These are phyloP conservation scores for Momotus momota DNA, from an alignment of 2,797 vertebrate genomes.

Conservation along the genomic window DNA sequence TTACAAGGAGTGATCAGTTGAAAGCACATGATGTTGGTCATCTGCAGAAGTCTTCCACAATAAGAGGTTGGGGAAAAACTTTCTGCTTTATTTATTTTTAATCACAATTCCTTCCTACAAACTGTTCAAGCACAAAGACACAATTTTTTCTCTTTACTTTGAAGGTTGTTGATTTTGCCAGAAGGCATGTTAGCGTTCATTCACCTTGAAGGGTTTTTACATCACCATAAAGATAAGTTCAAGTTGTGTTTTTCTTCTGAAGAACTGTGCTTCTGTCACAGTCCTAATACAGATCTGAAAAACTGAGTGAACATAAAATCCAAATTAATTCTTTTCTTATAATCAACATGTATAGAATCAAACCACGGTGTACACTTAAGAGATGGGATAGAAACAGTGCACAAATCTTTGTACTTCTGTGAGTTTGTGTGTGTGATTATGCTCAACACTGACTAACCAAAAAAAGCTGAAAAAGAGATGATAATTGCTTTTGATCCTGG, in stretches of 20 bases:
- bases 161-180: conserved; percentile 37
- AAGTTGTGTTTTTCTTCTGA: background rate
- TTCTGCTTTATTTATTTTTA: background rate
- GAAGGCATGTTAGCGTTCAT: background rate
- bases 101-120: background rate
- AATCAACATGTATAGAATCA: background rate
- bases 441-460: background rate
- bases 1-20: background rate
- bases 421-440: background rate
- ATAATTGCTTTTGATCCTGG: background rate
- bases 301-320: background rate
- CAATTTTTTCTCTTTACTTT: background rate
- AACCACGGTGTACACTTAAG: background rate
- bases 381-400: background rate
- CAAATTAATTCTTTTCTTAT: background rate
- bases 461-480: conserved; percentile 9
- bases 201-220: conserved; percentile 22
- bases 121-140: background rate
- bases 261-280: background rate
- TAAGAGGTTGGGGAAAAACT: background rate
- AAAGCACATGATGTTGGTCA: background rate
- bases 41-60: background rate
- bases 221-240: background rate
- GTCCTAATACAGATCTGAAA: background rate
- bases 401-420: background rate